Conservation (phyloP, 2,797 vertebrate genomes). For the Lates japonicus region DNA sequence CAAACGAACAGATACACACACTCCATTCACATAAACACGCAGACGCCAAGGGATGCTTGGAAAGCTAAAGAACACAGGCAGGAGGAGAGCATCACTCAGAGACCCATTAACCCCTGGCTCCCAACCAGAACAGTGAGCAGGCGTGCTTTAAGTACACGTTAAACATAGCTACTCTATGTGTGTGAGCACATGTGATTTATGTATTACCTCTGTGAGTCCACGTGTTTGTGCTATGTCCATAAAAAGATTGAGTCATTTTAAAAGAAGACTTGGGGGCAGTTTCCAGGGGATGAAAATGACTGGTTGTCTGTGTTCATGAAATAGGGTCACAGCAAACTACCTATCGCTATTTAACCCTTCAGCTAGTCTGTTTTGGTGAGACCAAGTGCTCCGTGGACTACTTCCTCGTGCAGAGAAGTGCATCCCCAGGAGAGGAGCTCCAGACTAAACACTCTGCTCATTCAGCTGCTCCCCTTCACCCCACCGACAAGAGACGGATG, state of each 20-base stretch:
- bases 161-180: conserved; percentile 59
- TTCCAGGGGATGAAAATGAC: conserved; percentile 34
- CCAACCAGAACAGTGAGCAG: conserved; percentile 76
- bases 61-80: conserved; percentile 72
- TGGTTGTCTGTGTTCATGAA: conserved; percentile 27
- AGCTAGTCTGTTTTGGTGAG: conserved; percentile 39
- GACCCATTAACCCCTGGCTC: conserved; percentile 83
- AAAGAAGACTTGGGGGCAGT: conserved; percentile 36
- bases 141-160: conserved; percentile 72
- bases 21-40: conserved; percentile 72
- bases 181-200: conserved; percentile 67
- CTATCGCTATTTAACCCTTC: conserved; percentile 56
- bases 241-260: conserved; percentile 38
- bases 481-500: conserved; percentile 90
- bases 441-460: conserved; percentile 94
- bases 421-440: conserved; percentile 91
- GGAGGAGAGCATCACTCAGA: conserved; percentile 79
- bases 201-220: conserved; percentile 39
- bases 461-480: conserved; percentile 90
- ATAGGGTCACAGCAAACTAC: conserved; percentile 48
- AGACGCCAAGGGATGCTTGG: conserved; percentile 64
- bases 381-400: conserved; percentile 82
- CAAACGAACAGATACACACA: conserved; percentile 64
- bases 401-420: conserved; percentile 89
- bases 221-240: conserved; percentile 29